Evolutionary conservation across 1,140 invertebrate genomes (phyloP).

Genomic region (Neotoxoptera formosana): DNA sequence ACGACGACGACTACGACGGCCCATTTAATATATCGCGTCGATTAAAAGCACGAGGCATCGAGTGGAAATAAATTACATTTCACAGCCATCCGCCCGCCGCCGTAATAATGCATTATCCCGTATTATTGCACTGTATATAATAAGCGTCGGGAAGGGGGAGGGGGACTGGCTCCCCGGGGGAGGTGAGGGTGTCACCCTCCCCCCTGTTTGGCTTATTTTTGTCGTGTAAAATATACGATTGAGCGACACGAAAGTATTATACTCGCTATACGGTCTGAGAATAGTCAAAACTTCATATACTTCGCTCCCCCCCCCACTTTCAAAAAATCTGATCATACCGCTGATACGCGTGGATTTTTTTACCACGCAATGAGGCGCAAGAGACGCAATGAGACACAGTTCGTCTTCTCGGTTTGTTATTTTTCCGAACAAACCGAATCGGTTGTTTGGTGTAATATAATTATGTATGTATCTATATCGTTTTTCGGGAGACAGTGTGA

Average conservation of each 20-base stretch:
- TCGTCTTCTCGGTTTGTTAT: neutral
- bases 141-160: too few relatives aligned
- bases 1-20: too few relatives aligned
- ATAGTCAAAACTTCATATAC: too few relatives aligned
- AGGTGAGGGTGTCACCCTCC: too few relatives aligned
- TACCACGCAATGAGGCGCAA: neutral
- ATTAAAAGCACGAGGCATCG: neutral
- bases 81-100: neutral
- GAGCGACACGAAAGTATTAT: too few relatives aligned
- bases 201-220: too few relatives aligned
- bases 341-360: neutral
- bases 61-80: neutral
- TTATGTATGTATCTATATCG: neutral
- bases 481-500: neutral
- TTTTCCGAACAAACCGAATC: neutral
- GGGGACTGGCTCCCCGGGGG: too few relatives aligned
- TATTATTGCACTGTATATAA: neutral
- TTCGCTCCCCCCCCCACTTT: too few relatives aligned
- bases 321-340: too few relatives aligned
- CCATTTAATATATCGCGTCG: neutral
- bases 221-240: too few relatives aligned
- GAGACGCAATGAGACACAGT: too few relatives aligned
- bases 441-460: neutral
- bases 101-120: neutral
- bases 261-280: too few relatives aligned